Evolutionary conservation across 2,888 invertebrate genomes (phyloP), one percentile per base, ranked within the genome.

Genomic region (Dicyrtoma fusca): DNA sequence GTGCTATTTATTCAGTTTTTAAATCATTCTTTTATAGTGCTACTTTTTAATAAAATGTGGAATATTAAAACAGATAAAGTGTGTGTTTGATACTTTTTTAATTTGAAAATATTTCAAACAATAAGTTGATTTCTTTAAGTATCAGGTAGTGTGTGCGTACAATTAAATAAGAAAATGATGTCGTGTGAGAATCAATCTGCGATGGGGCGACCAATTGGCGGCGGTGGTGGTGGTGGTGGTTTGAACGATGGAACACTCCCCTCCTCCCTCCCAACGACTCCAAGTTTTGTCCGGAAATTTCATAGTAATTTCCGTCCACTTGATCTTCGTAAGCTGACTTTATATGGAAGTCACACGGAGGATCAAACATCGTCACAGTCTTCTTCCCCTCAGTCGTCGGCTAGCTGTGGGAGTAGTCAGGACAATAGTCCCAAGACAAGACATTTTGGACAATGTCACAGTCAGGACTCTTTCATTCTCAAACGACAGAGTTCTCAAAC

Each of bases 401-500:
- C 64, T 21, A 78, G 73, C n/a, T 74, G 71, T 45, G 75, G 76
- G 42, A 77, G 77, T 53, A 79, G 79, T 53, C 76, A 74, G 71
- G 77, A 77, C 57, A 75, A 69, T 63, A 76, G 74, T 71, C 79
- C 79, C 14, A 74, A 76, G 59, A 71, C 71, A 42, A 69, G 77
- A 57, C 72, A 76, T 63, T 74, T 77, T 59, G 69, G 63, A 64
- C 66, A 75, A 57, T 74, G 74, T 69, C 73, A 74, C 63, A 74
- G 74, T 73, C 76, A 77, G 59, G 79, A 79, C 72, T 79, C 79
- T 45, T 77, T 77, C 68, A 75, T 77, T 71, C 68, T 78, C 47
- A 79, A 79, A 73, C 71, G 79, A 75, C 79, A 79, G 71, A 77
- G 77, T 71, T 77, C 77, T 45, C 79, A 79, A 47, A 79, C 71